Conservation (phyloP, 2,888 invertebrate genomes). For the Merodon equestris region DNA sequence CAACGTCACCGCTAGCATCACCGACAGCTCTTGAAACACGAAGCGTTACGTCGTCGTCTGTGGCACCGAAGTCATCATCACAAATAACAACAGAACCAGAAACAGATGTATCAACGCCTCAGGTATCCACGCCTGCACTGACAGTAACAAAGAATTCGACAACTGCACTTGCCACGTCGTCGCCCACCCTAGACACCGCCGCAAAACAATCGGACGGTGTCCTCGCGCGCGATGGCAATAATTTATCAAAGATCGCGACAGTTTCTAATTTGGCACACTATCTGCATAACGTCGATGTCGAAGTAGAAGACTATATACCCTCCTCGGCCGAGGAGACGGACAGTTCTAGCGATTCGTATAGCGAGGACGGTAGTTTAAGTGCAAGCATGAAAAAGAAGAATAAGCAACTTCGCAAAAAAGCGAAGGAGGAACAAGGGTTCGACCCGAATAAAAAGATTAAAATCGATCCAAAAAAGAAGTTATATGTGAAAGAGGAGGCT, state of each 20-base stretch:
- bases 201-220: slow-evolving; percentile 42
- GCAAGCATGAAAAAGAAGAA: slow-evolving; percentile 78
- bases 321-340: slow-evolving; percentile 76
- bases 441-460: slow-evolving; percentile 79
- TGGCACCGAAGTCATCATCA: slow-evolving; percentile 50
- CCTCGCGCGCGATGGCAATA: slow-evolving; percentile 73
- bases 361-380: slow-evolving; percentile 75
- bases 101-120: slow-evolving; percentile 51
- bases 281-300: slow-evolving; percentile 79
- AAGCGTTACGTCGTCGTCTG: slow-evolving; percentile 29
- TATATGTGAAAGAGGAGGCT: slow-evolving; percentile 81
- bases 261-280: slow-evolving; percentile 79
- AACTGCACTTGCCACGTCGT: slow-evolving; percentile 69
- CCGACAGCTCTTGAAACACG: slow-evolving; percentile 69
- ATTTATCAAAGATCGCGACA: slow-evolving; percentile 79
- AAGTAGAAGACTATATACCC: slow-evolving; percentile 78
- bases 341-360: slow-evolving; percentile 76
- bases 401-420: slow-evolving; percentile 76
- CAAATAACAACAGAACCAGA: slow-evolving; percentile 39
- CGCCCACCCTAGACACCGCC: slow-evolving; percentile 65
- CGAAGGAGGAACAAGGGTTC: slow-evolving; percentile 75
- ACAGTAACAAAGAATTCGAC: slow-evolving; percentile 68
- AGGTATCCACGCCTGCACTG: slow-evolving; percentile 73
- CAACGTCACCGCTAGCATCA: slow-evolving; percentile 49
- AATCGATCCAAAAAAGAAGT: slow-evolving; percentile 77